Conservation (phyloP, 2,888 invertebrate genomes). For the Tuta absoluta region DNA sequence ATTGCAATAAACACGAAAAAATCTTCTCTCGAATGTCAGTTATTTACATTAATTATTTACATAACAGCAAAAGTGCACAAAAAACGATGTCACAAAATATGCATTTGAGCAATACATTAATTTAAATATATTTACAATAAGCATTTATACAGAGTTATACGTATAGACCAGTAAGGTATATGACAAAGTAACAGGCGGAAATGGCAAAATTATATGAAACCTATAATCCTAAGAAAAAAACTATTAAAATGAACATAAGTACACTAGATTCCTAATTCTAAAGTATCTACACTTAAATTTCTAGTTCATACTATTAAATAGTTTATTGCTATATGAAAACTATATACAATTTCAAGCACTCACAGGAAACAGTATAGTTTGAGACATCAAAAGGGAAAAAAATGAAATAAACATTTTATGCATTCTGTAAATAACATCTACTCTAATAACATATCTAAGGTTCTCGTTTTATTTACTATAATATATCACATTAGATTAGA, state of each 20-base stretch:
- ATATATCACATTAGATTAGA: conserved; percentile 79
- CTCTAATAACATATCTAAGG: conserved; percentile 52
- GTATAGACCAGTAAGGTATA: neutral
- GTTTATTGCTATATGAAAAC: conserved; percentile 66
- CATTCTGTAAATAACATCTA: conserved; percentile 36
- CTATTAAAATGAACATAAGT: neutral
- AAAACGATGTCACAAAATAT: conserved; percentile 80
- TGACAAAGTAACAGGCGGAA: conserved; percentile 23
- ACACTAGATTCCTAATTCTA: conserved; percentile 18
- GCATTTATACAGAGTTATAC: conserved; percentile 53
- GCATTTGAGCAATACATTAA: conserved; percentile 79
- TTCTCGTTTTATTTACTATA: conserved; percentile 58
- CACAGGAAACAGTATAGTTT: conserved; percentile 42
- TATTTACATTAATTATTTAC: conserved; percentile 62
- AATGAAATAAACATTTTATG: conserved; percentile 50
- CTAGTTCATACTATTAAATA: conserved; percentile 54
- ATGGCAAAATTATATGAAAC: neutral
- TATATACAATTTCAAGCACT: conserved; percentile 59
- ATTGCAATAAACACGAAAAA: conserved; percentile 47
- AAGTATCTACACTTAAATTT: conserved; percentile 26
- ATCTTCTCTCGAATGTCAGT: conserved; percentile 62
- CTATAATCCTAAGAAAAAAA: conserved; percentile 1
- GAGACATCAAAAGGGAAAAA: conserved; percentile 65
- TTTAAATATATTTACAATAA: conserved; percentile 72
- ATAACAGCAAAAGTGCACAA: conserved; percentile 79